Evolutionary conservation across 2,797 vertebrate genomes (phyloP).

Genomic region (Sebastes miniatus): DNA sequence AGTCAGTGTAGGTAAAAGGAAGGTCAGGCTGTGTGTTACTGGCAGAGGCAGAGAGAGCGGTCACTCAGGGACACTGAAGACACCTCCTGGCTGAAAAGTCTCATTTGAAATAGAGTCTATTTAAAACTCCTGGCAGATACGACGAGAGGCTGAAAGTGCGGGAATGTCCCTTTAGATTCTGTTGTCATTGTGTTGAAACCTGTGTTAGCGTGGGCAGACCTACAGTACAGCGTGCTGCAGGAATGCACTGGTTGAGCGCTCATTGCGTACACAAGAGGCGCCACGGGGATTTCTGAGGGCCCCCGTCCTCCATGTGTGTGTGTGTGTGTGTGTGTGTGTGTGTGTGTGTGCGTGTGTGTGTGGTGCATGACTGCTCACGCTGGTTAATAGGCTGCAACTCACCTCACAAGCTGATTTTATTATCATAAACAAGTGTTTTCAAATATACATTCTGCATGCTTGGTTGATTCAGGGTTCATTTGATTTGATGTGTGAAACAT

Average conservation of each 20-base stretch:
- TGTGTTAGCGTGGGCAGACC: slow-evolving; percentile 27
- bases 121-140: not conserved
- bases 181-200: slow-evolving; percentile 32
- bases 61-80: slow-evolving; percentile 44
- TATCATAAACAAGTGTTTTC: slow-evolving; percentile 12
- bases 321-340: not conserved
- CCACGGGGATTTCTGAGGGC: slow-evolving; percentile 60
- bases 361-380: not conserved
- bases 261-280: slow-evolving; percentile 42
- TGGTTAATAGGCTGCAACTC: slow-evolving; percentile 13
- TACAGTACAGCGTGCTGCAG: slow-evolving; percentile 41
- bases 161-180: slow-evolving; percentile 19
- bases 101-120: slow-evolving; percentile 10
- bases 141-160: slow-evolving; percentile 13
- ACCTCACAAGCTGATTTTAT: not conserved
- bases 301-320: not conserved
- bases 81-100: slow-evolving; percentile 18
- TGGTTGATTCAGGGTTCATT: slow-evolving; percentile 18
- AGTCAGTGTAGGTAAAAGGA: slow-evolving; percentile 57
- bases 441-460: slow-evolving; percentile 1
- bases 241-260: slow-evolving; percentile 59
- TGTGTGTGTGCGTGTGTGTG: slow-evolving; percentile 13
- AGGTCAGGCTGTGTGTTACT: slow-evolving; percentile 51
- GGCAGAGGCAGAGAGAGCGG: slow-evolving; percentile 35
- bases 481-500: slow-evolving; percentile 15